Base-by-base conservation (phyloP, 2,888 invertebrate genomes). In the Troides aeacus region DNA sequence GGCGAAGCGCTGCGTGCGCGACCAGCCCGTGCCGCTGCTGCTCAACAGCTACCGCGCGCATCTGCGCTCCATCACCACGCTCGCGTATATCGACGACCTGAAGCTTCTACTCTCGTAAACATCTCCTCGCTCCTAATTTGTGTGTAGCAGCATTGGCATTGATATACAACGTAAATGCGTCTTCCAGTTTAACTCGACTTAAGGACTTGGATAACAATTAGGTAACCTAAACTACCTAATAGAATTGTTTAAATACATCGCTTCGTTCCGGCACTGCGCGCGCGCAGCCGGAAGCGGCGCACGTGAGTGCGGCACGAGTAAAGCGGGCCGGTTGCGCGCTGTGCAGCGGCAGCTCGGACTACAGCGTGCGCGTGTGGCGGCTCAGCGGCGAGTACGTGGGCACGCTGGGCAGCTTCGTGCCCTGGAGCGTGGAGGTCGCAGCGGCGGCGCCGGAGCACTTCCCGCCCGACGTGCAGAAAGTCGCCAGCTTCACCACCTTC, bases 401-500 rank as follows among this genome's bases (percentile, higher is more conserved):
- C 74, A 96, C 96, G 7, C 90, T 97, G 74, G 97, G 97, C 66
- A 95, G 96, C 66, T 94, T 94, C 75, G 63, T 93, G 77, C 78
- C 94, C 0, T 96, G 95, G 95, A 86, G 88, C 39, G 89, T 92
- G 58, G 86, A 92, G 2, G 77, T 89, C 17, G 39, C 1, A 1
- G 39, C 39, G 39, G 10, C 39, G 39, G 53, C 53, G 53, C 87
- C 92, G n/a, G 77, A 89, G 23, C 93, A 94, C 56, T 86, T 95
- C 74, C 97, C 97, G 6, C 94, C 95, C 0, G 97, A 97, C 82
- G 94, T 97, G 12, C 92, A 93, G 75, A 94, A 95, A 81, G 93
- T 95, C 36, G 96, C 95, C 72, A 97, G 97, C 77, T 96, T 94
- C 65, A 96, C 96, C 24, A 97, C 97, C 0, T 90, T 96, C 67